A percentile compares a stretch with the other conserved stretches of the same genome.
These are phyloP conservation scores for Fabriciana adippe DNA, from an alignment of 2,888 invertebrate species.

Conservation along the genomic window DNA sequence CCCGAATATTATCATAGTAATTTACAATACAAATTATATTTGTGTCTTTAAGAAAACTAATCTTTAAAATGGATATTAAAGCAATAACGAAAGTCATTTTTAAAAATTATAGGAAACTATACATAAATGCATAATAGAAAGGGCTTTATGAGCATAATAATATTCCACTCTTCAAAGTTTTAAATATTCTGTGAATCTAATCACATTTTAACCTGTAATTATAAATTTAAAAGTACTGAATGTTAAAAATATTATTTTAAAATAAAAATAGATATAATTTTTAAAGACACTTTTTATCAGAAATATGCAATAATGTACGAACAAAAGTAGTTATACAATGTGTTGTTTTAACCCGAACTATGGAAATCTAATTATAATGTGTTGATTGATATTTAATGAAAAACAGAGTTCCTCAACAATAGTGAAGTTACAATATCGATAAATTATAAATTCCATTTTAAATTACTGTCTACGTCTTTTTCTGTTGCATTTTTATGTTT, in stretches of 20 bases:
- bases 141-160: constrained; percentile 44
- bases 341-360: constrained; percentile 34
- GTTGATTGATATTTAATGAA: constrained; percentile 38
- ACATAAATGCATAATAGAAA: constrained; percentile 44
- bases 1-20: constrained; percentile 11
- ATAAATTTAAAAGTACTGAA: constrained; percentile 42
- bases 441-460: constrained; percentile 37
- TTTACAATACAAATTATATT: constrained; percentile 26
- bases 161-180: constrained; percentile 39
- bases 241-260: constrained; percentile 41
- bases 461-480: constrained; percentile 45
- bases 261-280: constrained; percentile 36
- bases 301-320: constrained; percentile 27
- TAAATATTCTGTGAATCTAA: constrained; percentile 42
- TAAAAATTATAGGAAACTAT: constrained; percentile 38
- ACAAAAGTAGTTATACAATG: constrained; percentile 30
- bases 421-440: constrained; percentile 44
- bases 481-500: constrained; percentile 72
- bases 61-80: constrained; percentile 44
- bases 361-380: constrained; percentile 30
- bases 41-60: constrained; percentile 53
- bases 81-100: constrained; percentile 40
- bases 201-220: constrained; percentile 43
- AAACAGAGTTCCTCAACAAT: constrained; percentile 52
- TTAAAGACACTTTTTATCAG: constrained; percentile 34